Base-by-base conservation (phyloP, 92 coral and sea anemone species). In the Epizoanthus ramosus region DNA sequence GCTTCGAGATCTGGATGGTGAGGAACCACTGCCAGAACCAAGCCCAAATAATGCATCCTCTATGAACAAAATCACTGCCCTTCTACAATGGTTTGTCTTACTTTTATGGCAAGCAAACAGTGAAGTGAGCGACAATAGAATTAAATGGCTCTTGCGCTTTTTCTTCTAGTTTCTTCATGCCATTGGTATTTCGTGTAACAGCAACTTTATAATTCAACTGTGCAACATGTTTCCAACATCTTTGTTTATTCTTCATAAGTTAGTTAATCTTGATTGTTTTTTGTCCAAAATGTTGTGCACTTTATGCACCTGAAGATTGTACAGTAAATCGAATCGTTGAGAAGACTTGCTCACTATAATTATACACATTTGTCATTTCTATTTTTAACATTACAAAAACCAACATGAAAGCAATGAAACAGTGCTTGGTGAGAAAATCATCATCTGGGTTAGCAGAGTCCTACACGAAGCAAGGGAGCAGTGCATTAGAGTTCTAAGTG, bases 121-220 rank as follows among this genome's bases (percentile, higher is more conserved):
- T 47, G 77, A 89, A 72, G 65, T 88, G n/a, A 88, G 91, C 35
- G 80, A 81, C 65, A 89, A 89, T 75, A 89, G 92, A 2, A 75
- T 89, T 41, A 86, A 82, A 57, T 85, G 92, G 86, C 70, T 85
- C 33, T 56, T 89, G 67, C 79, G 85, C 10, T 90, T 86, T 58
- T 68, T 86, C 21, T 71, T 83, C n/a, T 88, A 86, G 63, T 89
- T 89, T 57, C 61, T 89, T 12, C 79, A 86, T 18, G 66, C 80
- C 17, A 23, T 90, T 75, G 80, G 85, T 8, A 37, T 80, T 25
- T 37, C 80, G 7, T 79, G 85, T 24, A 67, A 70, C 39, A 52
- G 79, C 64, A 64, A 81, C 12, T 87, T 74, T 56, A 66, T 87
- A 39, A 31, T 73, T 7, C 84, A 87, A 53, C 86, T 90, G 1